Evolutionary conservation across 2,113 vertebrate genomes (phyloP).

Genomic region (Genyomyrus donnyi): DNA sequence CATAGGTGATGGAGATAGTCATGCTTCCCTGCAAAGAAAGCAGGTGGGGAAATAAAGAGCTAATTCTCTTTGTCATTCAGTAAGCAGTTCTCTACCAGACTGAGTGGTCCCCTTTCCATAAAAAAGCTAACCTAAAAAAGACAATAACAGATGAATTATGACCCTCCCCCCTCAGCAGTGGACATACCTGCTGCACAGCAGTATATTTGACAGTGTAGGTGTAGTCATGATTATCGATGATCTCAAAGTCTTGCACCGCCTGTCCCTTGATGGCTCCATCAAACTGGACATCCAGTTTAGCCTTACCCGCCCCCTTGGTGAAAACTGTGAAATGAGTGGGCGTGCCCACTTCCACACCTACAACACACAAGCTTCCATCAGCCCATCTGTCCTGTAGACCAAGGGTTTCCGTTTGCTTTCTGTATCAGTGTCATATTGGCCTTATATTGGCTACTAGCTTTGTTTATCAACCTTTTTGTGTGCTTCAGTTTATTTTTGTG

Average conservation of each 20-base stretch:
- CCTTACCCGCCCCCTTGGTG: constrained; percentile 88
- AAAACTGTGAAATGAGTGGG: constrained; percentile 90
- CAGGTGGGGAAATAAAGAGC: background rate
- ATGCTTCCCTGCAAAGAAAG: constrained; percentile 67
- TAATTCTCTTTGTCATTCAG: background rate
- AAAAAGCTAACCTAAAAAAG: background rate
- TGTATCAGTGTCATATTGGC: background rate
- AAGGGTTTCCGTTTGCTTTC: background rate
- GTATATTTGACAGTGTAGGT: constrained; percentile 92
- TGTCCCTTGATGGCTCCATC: constrained; percentile 66
- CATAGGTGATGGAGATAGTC: constrained; percentile 72
- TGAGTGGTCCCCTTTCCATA: background rate
- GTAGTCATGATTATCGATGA: constrained; percentile 93
- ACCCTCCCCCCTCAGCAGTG: background rate
- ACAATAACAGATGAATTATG: background rate
- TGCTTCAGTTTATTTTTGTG: background rate
- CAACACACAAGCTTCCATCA: constrained; percentile 13
- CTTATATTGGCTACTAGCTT: background rate
- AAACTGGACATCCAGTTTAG: constrained; percentile 79
- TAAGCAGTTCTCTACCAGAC: background rate
- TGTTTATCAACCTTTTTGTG: background rate
- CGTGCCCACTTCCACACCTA: constrained; percentile 85
- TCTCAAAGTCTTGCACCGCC: constrained; percentile 80
- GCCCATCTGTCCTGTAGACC: too few relatives aligned
- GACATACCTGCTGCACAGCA: constrained; percentile 73